Conservation (phyloP, 2,888 invertebrate genomes). For the Drosophila yooni region DNA sequence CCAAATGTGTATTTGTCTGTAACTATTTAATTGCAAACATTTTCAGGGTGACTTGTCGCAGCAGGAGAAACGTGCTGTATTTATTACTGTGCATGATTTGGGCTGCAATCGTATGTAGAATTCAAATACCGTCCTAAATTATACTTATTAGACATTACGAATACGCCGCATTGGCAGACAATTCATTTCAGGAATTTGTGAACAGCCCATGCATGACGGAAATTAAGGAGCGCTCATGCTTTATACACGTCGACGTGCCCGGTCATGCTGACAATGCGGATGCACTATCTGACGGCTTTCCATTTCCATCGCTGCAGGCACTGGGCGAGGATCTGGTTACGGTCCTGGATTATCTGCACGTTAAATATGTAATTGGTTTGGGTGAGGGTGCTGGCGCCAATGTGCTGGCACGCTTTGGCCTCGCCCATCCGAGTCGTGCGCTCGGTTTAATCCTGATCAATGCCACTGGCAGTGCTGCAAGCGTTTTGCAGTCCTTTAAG, state of each 20-base stretch:
- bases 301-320: slow-evolving; percentile 92
- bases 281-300: slow-evolving; percentile 90
- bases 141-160: not conserved
- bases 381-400: slow-evolving; percentile 96
- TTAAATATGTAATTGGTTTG: slow-evolving; percentile 93
- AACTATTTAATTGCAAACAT: not conserved
- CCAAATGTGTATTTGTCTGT: too few species aligned
- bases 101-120: slow-evolving; percentile 91
- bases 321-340: slow-evolving; percentile 93
- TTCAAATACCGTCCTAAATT: not conserved
- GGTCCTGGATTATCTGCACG: slow-evolving; percentile 92
- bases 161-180: slow-evolving; percentile 86
- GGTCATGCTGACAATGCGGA: slow-evolving; percentile 94
- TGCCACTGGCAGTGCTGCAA: slow-evolving; percentile 94
- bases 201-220: slow-evolving; percentile 93
- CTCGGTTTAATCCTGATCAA: slow-evolving; percentile 94
- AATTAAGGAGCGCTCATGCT: slow-evolving; percentile 93
- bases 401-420: slow-evolving; percentile 92
- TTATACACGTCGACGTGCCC: slow-evolving; percentile 94
- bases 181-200: slow-evolving; percentile 92
- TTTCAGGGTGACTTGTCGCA: slow-evolving; percentile 92
- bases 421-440: slow-evolving; percentile 91
- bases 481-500: slow-evolving; percentile 93
- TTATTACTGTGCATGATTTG: slow-evolving; percentile 95
- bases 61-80: slow-evolving; percentile 92